Conservation (phyloP, 1,140 invertebrate species). For the Lasioglossum baleicum region DNA sequence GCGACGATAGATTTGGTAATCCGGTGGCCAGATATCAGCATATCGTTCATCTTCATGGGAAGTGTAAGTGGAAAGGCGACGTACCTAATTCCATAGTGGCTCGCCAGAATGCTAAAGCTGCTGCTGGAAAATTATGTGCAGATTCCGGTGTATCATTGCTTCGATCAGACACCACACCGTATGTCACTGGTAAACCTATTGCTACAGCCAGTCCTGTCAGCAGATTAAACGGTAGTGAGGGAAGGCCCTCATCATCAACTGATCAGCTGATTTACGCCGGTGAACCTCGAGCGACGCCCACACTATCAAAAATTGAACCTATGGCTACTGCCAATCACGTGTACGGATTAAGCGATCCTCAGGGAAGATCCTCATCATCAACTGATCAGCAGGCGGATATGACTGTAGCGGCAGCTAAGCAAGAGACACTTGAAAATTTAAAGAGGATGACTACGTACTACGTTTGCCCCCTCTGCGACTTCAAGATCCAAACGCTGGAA, state of each 20-base stretch:
- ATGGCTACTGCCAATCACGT: neutral
- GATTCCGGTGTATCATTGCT: neutral
- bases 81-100: neutral
- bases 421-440: neutral
- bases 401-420: too few relatives aligned
- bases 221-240: too few relatives aligned
- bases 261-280: too few relatives aligned
- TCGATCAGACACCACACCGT: too few relatives aligned
- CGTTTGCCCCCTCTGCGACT: conserved; percentile 25
- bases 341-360: neutral
- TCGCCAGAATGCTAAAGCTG: neutral
- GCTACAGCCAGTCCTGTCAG: too few relatives aligned
- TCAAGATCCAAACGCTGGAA: conserved; percentile 11
- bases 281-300: neutral
- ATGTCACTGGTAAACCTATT: too few relatives aligned
- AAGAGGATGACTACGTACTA: neutral
- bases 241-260: too few relatives aligned
- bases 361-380: neutral
- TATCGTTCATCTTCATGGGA: neutral
- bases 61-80: neutral
- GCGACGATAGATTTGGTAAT: neutral
- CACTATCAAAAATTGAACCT: neutral
- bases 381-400: too few relatives aligned
- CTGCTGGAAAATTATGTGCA: neutral
- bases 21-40: neutral